A percentile compares a stretch with the other conserved stretches of the same genome.
phyloP scores from a whole-genome alignment of 2,797 vertebrate species.

The Urocyon cinereoargenteus region DNA sequence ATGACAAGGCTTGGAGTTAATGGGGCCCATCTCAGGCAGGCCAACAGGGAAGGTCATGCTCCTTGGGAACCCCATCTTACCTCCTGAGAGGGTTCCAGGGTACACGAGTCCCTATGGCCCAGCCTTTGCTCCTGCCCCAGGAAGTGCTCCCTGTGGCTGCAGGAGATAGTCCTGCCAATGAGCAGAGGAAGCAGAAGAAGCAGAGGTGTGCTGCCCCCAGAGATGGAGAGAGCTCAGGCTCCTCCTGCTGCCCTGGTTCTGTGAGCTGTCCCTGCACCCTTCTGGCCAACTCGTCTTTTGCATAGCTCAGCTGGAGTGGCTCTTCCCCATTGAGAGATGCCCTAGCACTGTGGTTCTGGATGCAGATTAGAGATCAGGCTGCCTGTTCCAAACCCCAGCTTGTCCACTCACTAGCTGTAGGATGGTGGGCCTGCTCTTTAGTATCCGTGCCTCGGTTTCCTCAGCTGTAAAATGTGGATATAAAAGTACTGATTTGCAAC shows the following conservation, averaged over 20 bases:
- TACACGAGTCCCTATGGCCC: rapidly evolving
- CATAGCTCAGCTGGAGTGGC: not conserved
- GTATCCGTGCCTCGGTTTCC: not conserved
- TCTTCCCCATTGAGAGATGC: not conserved
- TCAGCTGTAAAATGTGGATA: not conserved
- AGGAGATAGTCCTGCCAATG: not conserved
- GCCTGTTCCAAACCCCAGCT: not conserved
- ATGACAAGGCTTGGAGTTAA: not conserved
- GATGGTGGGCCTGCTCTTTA: not conserved
- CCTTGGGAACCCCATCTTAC: not conserved
- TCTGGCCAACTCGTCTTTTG: not conserved
- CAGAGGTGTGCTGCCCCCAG: not conserved
- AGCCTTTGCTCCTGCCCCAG: not conserved
- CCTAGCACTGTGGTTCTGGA: too few relatives aligned
- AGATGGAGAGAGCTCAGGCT: not conserved
- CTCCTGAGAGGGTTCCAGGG: not conserved
- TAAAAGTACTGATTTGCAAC: not conserved
- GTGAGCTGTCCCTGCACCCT: not conserved
- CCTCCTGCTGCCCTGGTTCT: not conserved
- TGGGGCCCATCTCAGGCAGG: not conserved
- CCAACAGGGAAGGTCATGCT: too few relatives aligned
- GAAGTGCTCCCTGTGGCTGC: not conserved
- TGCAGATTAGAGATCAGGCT: not conserved
- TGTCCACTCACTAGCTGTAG: rapidly evolving
- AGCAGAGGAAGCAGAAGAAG: not conserved